phyloP scores from a whole-genome alignment of 2,888 invertebrate genomes.

The Nomada flava region DNA sequence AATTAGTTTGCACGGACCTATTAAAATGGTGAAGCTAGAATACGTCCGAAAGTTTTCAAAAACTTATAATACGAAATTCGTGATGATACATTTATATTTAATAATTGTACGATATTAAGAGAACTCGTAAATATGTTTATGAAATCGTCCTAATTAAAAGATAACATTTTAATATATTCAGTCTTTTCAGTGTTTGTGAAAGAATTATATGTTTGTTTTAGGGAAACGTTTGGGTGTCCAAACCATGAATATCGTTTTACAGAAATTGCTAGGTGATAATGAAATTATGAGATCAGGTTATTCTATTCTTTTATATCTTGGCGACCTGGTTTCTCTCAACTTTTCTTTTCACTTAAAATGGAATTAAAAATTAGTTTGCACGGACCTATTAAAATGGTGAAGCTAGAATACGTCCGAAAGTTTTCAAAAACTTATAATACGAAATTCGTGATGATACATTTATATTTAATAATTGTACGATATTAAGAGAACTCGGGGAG shows the following conservation, averaged over 20 bases:
- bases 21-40: background rate
- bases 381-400: background rate
- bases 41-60: background rate
- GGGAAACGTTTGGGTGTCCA: no score
- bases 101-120: no score
- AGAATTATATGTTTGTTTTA: no score
- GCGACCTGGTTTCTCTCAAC: background rate
- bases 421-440: background rate
- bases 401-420: background rate
- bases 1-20: background rate
- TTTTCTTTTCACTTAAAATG: conserved; percentile 43
- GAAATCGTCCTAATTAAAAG: no score
- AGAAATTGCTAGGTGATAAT: background rate
- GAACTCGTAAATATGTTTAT: no score
- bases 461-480: no score
- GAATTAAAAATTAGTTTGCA: conserved; percentile 3
- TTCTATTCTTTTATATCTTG: background rate
- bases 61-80: background rate
- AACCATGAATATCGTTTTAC: background rate
- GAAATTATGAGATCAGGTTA: conserved; percentile 9
- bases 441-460: background rate
- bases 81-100: background rate
- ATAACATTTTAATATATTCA: no score
- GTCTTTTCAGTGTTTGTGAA: no score
- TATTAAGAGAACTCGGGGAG: no score